Evolutionary conservation across 2,797 vertebrate species (phyloP), one percentile per base, ranked within the genome.

Genomic region (Diplodus puntazzo): DNA sequence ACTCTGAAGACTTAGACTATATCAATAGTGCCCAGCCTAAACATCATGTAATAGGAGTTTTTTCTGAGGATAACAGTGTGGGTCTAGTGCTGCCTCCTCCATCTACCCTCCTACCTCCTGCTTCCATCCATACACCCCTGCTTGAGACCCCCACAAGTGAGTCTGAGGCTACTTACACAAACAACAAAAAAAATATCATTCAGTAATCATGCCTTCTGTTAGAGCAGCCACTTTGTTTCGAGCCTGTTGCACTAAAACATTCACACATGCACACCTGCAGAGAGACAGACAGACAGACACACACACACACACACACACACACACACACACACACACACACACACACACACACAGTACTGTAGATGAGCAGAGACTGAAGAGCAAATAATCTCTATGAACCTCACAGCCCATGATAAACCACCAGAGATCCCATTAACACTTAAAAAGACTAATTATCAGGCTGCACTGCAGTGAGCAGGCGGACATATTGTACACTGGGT

Each of bases 91-190:
- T 0, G 49, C 52, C 34, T 25, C 54, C 45, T 27, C 39, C 34
- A 13, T 17, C 43, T 49, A 49, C 5, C 16, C 25, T 34, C 23
- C 52, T 45, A 6, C 50, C 62, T 65, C 27, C 79, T 58, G 54
- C 59, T 57, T 85, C 61, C 59, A 68, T 78, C 63, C 20, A 39
- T 16, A 58, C 58, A 62, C 86, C 81, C 85, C 85, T 77, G 83
- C 81, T 25, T 84, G 89, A 86, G 87, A 83, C 52, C 79, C 77
- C 58, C 58, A 59, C 52, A 48, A 85, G 67, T 75, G 65, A 78
- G 71, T 82, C 74, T 76, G 77, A 75, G 80, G 81, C 87, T 88
- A 86, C 91, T 91, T 90, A 88, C 80, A 90, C 88, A 88, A 91
- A 89, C 88, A 90, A 89, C 80, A 52, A 75, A 60, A 70, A 61